Evolutionary conservation across 2,113 vertebrate genomes (phyloP).

Genomic region (Caranx ignobilis): DNA sequence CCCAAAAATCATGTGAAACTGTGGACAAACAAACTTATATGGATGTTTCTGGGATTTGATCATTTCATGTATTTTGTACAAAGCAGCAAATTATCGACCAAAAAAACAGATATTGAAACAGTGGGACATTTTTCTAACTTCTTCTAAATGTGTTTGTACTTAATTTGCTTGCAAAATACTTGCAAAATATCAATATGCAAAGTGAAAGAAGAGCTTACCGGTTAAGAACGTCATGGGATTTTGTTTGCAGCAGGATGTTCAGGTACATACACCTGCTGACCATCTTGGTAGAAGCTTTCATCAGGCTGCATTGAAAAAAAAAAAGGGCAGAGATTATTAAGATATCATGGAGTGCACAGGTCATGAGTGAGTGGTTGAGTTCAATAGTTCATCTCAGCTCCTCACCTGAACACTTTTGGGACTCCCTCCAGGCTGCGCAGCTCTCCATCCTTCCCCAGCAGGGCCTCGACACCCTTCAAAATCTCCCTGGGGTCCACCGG

Average conservation of each 20-base stretch:
- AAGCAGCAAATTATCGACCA: no score
- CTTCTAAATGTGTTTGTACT: no score
- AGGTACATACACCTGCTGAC: conserved; percentile 97
- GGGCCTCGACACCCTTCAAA: conserved; percentile 91
- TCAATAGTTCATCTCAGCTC: not conserved
- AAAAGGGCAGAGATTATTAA: conserved; percentile 1
- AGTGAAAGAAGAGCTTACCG: conserved; percentile 80
- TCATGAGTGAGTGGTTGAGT: not conserved
- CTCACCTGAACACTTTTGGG: conserved; percentile 93
- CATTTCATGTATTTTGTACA: no score
- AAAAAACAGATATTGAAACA: no score
- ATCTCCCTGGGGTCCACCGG: conserved; percentile 95
- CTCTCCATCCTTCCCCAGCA: conserved; percentile 94
- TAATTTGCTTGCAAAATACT: no score
- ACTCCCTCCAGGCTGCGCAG: conserved; percentile 93
- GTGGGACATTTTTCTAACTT: no score
- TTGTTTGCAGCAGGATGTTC: conserved; percentile 95
- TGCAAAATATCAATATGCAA: no score
- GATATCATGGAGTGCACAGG: not conserved
- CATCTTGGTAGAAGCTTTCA: conserved; percentile 97
- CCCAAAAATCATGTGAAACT: no score
- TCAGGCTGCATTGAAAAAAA: conserved; percentile 83
- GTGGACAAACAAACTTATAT: no score
- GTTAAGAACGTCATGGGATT: conserved; percentile 89
- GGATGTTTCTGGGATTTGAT: no score